Evolutionary conservation across 2,888 invertebrate genomes (phyloP).

Genomic region (Achlya flavicornis): DNA sequence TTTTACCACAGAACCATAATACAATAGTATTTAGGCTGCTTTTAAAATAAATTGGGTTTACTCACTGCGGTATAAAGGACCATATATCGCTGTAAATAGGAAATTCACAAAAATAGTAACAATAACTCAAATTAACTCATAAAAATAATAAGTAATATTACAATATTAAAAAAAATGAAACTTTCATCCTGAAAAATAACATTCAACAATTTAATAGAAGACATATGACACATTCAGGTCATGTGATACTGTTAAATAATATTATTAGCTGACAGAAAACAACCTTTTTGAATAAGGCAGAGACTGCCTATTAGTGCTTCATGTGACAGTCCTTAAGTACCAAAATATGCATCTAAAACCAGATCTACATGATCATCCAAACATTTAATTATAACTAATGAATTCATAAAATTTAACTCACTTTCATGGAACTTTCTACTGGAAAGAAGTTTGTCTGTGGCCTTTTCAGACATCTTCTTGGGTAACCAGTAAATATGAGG

Average conservation of each 20-base stretch:
- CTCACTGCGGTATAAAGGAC: slow-evolving; percentile 68
- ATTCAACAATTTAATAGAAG: background rate
- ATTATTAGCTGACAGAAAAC: too few relatives aligned
- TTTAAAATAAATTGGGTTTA: slow-evolving; percentile 29
- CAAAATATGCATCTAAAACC: too few relatives aligned
- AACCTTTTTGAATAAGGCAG: too few relatives aligned
- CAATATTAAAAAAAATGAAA: background rate
- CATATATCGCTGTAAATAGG: slow-evolving; percentile 64
- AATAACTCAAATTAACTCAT: background rate
- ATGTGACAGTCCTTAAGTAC: too few relatives aligned
- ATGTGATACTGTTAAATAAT: too few relatives aligned
- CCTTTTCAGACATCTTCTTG: slow-evolving; percentile 88
- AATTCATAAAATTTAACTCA: slow-evolving; percentile 54
- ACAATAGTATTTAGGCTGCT: too few relatives aligned
- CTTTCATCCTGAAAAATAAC: background rate
- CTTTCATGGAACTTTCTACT: slow-evolving; percentile 87
- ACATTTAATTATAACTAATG: too few relatives aligned
- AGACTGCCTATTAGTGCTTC: too few relatives aligned
- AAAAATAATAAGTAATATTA: background rate
- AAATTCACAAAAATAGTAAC: slow-evolving; percentile 20
- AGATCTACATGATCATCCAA: too few relatives aligned
- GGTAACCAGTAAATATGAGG: slow-evolving; percentile 96
- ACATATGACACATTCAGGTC: too few relatives aligned
- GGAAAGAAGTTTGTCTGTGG: slow-evolving; percentile 86
- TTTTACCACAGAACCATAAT: background rate